phyloP scores from a whole-genome alignment of 1,140 invertebrate genomes.

The Aphaenogaster floridana region DNA sequence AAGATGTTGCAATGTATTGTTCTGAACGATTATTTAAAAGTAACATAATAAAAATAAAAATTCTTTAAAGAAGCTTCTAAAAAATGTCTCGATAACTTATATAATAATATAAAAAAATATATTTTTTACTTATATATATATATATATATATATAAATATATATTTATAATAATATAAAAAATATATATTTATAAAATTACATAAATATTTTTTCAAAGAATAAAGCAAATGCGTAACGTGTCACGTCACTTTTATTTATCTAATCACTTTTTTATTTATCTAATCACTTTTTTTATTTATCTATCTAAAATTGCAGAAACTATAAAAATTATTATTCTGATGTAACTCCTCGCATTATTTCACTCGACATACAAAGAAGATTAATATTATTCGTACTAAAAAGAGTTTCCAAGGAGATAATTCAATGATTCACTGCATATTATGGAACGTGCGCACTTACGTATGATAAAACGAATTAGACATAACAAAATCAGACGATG shows the following conservation, averaged over 20 bases:
- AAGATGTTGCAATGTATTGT: background rate
- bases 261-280: no score
- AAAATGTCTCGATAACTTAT: background rate
- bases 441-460: background rate
- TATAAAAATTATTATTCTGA: background rate
- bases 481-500: slow-evolving; percentile 62
- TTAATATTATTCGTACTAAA: background rate
- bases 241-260: background rate
- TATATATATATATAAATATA: no score
- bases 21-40: background rate
- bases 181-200: background rate
- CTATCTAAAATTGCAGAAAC: background rate
- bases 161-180: background rate
- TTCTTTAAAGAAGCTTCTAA: background rate
- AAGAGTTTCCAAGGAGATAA: slow-evolving; percentile 3
- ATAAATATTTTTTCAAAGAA: background rate
- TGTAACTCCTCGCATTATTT: background rate
- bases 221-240: background rate
- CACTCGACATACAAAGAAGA: background rate
- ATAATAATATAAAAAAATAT: no score
- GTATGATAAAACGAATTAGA: slow-evolving; percentile 41
- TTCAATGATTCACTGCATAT: slow-evolving; percentile 29
- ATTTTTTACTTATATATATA: no score
- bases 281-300: no score
- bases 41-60: background rate